Conservation (phyloP, 2,113 vertebrate species). For the Myrmecobius fasciatus region DNA sequence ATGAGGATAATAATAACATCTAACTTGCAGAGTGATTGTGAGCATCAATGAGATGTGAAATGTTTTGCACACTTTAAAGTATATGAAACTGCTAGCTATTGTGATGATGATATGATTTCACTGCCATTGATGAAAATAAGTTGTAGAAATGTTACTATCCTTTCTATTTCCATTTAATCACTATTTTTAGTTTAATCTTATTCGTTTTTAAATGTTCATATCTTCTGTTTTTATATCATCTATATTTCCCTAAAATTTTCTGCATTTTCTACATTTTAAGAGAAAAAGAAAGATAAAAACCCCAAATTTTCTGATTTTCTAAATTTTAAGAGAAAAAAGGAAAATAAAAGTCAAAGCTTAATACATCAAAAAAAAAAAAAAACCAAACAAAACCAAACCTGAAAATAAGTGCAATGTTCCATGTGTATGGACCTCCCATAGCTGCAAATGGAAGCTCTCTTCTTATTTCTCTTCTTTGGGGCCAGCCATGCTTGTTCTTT, state of each 20-base stretch:
- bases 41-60: neutral
- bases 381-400: too few relatives aligned
- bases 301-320: too few relatives aligned
- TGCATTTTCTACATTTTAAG: neutral
- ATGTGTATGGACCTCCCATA: neutral
- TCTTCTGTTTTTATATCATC: neutral
- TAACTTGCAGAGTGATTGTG: neutral
- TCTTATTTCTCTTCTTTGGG: neutral
- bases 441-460: neutral
- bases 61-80: too few relatives aligned
- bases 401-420: neutral
- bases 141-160: neutral
- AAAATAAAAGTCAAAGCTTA: neutral
- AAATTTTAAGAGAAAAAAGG: neutral
- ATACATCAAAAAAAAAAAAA: neutral
- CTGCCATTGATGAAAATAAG: neutral
- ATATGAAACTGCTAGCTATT: neutral
- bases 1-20: too few relatives aligned
- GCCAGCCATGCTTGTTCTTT: neutral
- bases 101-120: neutral
- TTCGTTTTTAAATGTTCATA: neutral
- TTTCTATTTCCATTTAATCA: neutral
- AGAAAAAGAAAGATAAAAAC: too few relatives aligned
- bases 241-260: neutral
- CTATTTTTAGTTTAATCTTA: neutral